Evolutionary conservation across 1,140 invertebrate species (phyloP).

Genomic region (Tetragonula clypearis): DNA sequence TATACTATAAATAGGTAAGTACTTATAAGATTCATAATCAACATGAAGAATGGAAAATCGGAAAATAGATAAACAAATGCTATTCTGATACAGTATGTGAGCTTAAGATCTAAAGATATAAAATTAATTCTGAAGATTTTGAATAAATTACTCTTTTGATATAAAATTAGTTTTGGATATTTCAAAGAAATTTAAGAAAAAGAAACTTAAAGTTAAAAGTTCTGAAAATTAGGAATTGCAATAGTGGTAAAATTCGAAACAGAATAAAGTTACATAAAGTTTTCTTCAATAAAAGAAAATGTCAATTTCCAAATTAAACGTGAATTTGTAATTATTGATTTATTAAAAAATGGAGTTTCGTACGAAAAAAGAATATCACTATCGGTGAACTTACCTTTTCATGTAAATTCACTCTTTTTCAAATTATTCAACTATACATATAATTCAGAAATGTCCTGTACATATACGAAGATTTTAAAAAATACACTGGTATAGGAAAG

Average conservation of each 20-base stretch:
- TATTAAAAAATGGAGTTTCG: no score
- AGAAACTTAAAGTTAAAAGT: no score
- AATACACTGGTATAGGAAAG: neutral
- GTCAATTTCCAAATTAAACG: neutral
- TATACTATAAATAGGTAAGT: no score
- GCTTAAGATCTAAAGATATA: neutral
- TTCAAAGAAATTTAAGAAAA: neutral
- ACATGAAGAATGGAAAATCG: no score
- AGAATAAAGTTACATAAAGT: no score
- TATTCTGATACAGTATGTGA: neutral
- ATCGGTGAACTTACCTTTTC: neutral
- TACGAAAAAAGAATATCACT: no score
- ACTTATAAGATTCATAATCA: no score
- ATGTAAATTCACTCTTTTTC: neutral
- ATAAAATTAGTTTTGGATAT: neutral
- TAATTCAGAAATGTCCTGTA: neutral
- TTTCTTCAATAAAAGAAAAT: no score
- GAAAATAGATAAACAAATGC: no score
- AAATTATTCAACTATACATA: neutral
- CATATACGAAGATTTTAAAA: neutral
- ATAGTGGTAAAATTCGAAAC: no score
- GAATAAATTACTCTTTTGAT: neutral
- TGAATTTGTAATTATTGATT: neutral
- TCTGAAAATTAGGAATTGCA: no score
- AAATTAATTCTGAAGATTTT: neutral